Evolutionary conservation across 2,113 vertebrate genomes (phyloP).

Genomic region (Globicephala melas): DNA sequence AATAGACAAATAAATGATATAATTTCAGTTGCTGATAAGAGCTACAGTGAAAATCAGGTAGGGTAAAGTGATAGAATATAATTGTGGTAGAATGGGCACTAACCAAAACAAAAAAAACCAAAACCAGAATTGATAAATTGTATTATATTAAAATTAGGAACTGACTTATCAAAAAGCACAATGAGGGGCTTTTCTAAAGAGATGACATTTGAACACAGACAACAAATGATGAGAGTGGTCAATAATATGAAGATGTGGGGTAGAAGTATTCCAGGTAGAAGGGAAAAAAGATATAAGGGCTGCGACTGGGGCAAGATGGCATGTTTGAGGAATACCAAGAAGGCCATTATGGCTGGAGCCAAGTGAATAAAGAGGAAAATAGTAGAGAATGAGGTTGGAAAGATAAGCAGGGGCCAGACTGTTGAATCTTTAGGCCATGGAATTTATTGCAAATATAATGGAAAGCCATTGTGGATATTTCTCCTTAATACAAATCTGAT

Average conservation of each 20-base stretch:
- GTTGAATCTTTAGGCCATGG: not conserved
- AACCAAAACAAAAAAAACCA: not conserved
- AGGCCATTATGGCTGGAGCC: not conserved
- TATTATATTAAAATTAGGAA: not conserved
- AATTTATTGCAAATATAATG: not conserved
- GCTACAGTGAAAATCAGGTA: not conserved
- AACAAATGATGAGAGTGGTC: not conserved
- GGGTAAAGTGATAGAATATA: not conserved
- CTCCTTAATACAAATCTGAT: not conserved
- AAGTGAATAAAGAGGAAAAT: not conserved
- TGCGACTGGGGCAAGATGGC: not conserved
- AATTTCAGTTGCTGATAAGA: not conserved
- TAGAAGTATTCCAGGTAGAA: not conserved
- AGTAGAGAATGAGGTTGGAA: not conserved
- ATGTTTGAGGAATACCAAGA: not conserved
- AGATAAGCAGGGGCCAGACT: not conserved
- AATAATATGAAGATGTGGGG: not conserved
- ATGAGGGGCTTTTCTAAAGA: not conserved
- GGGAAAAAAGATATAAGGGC: not conserved
- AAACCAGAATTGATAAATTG: not conserved
- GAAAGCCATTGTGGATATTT: not conserved
- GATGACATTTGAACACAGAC: not conserved
- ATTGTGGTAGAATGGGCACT: not conserved
- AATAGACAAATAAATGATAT: not conserved
- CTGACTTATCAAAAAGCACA: not conserved